Conservation (phyloP, 2,797 vertebrate species). For the Hipposideros larvatus region DNA sequence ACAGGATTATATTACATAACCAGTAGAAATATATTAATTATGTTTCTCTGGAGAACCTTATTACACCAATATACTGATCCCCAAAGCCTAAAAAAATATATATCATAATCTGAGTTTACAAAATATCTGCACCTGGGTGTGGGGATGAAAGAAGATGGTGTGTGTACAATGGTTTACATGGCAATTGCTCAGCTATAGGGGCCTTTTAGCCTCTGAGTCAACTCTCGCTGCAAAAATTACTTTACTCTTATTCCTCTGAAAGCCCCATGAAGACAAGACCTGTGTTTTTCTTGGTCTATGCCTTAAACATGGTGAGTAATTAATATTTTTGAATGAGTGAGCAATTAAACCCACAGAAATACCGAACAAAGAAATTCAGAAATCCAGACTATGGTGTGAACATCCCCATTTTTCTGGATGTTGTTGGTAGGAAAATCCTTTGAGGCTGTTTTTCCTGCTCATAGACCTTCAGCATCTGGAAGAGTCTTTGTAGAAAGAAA, state of each 20-base stretch:
- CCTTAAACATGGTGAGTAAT: no score
- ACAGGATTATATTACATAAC: not conserved
- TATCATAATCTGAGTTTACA: no score
- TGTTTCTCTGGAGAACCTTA: not conserved
- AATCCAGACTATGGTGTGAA: not conserved
- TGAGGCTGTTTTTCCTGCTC: not conserved
- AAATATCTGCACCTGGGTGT: not conserved
- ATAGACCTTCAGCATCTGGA: not conserved
- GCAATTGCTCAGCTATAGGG: not conserved
- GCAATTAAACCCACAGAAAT: not conserved
- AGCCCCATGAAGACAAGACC: no score
- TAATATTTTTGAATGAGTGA: no score
- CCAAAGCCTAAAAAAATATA: not conserved
- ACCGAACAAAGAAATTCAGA: not conserved
- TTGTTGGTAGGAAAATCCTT: not conserved
- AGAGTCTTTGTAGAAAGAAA: not conserved
- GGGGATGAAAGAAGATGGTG: not conserved
- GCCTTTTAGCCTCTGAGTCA: not conserved
- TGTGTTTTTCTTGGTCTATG: no score
- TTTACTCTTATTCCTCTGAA: no score
- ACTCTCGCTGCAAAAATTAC: not conserved
- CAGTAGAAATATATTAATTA: not conserved
- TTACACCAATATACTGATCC: not conserved
- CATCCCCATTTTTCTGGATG: not conserved
- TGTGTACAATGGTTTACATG: not conserved